Evolutionary conservation across 2,113 vertebrate genomes (phyloP), one percentile per base, ranked within the genome.

Genomic region (Setophaga coronata): DNA sequence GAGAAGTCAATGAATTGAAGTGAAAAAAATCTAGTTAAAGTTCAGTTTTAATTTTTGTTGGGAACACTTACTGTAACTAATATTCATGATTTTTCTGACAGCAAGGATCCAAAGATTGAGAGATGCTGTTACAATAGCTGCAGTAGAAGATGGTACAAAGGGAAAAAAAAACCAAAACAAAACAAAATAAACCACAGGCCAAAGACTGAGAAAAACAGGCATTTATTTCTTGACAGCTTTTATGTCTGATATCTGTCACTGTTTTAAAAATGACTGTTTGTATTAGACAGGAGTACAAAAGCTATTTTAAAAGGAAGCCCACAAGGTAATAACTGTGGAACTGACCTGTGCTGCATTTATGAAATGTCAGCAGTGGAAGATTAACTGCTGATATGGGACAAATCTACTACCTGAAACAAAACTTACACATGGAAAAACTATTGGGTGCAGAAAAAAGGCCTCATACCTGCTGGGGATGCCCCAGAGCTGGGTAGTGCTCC

Each of bases 141-240:
- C 36, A 47, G 36, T 12, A 56, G 25, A 40, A 92, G 29, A 6
- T 42, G 19, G 9, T 62, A 51, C 9, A 57, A 19, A 11, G 26
- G 4, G 3, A 18, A 2, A 4, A 2, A 4, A 12, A 31, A 23
- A 38, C 36, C 36, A 29, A 36, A 54, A 4, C 33, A 33, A 20
- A 62, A 74, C 50, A 51, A 53, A 53, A 51, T 5, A 21, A 57
- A 14, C 11, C 9, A 24, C 6, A 78, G 33, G 7, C 14, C 43
- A 48, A 64, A 73, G 29, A 19, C 24, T 70, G 29, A 12, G 31
- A 43, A 58, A 60, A 71, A 31, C 0, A 51, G 57, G 5, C 21
- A 76, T 77, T 71, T 71, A 40, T 45, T 66, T 76, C 62, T 57
- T 67, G 53, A 12, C 67, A 80, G 7, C 11, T 74, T 79, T 56